A percentile compares a stretch with the other conserved stretches of the same genome.
phyloP scores from a whole-genome alignment of 2,113 vertebrate genomes.

The Triplophysa siluroides region DNA sequence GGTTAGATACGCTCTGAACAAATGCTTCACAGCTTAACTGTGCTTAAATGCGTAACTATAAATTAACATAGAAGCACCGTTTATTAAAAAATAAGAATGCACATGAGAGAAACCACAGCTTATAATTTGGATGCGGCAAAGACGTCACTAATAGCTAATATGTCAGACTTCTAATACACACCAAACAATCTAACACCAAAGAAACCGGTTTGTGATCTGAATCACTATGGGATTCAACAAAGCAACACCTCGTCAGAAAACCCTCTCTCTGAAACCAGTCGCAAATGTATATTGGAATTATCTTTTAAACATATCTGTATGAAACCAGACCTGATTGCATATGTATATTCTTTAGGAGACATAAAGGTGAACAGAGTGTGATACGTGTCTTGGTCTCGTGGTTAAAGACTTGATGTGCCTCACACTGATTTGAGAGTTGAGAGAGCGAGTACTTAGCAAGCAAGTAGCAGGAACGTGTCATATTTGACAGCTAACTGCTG shows the following conservation, averaged over 20 bases:
- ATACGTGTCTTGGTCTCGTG: constrained; percentile 7
- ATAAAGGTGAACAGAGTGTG: constrained; percentile 9
- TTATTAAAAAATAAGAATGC: background rate
- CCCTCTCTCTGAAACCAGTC: constrained; percentile 39
- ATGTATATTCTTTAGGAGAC: constrained; percentile 29
- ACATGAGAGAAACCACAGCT: background rate
- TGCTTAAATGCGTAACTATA: background rate
- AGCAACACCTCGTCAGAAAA: constrained; percentile 36
- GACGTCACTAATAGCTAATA: constrained; percentile 21
- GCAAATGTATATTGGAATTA: constrained; percentile 65
- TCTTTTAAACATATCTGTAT: constrained; percentile 33
- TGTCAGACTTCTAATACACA: constrained; percentile 25
- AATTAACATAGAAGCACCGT: background rate
- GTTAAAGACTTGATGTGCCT: constrained; percentile 37
- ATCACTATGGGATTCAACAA: constrained; percentile 42
- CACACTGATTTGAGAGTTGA: constrained; percentile 53
- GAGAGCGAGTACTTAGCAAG: constrained; percentile 59
- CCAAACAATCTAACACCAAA: background rate
- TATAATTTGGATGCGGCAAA: background rate
- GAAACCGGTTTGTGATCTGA: constrained; percentile 29
- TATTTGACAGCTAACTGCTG: constrained; percentile 64
- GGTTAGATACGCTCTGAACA: background rate
- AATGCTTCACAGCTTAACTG: background rate
- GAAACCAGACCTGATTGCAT: constrained; percentile 46
- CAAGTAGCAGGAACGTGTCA: constrained; percentile 65